Conservation (phyloP, 2,113 vertebrate genomes). For the Prolemur simus region DNA sequence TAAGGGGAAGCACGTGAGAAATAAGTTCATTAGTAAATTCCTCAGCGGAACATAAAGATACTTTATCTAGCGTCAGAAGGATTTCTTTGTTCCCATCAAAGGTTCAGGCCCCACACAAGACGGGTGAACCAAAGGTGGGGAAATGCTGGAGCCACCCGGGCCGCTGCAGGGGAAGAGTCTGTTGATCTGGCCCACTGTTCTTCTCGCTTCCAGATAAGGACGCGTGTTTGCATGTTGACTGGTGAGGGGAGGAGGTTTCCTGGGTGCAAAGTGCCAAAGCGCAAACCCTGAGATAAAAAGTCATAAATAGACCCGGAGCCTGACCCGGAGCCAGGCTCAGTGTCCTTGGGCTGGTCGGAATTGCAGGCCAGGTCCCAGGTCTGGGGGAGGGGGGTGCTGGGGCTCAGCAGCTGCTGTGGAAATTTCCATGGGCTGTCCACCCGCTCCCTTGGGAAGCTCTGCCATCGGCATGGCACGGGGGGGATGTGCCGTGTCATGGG, state of each 20-base stretch:
- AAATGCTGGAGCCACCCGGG: accelerated
- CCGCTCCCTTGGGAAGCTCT: not conserved
- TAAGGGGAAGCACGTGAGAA: not conserved
- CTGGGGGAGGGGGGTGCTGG: not conserved
- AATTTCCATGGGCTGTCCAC: constrained; percentile 58
- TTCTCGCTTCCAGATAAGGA: not conserved
- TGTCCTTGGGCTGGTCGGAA: constrained; percentile 68
- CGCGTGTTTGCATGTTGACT: not conserved
- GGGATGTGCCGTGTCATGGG: not conserved
- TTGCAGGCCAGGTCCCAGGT: not conserved
- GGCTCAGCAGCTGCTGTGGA: constrained; percentile 62
- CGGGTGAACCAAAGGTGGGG: not conserved
- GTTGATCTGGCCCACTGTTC: not conserved
- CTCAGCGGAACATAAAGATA: not conserved
- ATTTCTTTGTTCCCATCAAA: not conserved
- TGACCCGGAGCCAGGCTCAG: constrained; percentile 57
- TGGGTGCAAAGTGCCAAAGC: constrained; percentile 26
- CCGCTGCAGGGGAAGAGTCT: not conserved
- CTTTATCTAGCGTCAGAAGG: not conserved
- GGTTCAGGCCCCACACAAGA: not conserved
- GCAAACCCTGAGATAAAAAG: constrained; percentile 70
- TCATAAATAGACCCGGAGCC: constrained; percentile 70
- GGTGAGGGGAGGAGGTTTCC: constrained; percentile 33
- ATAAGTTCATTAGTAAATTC: not conserved
- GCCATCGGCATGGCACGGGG: not conserved